phyloP scores from a whole-genome alignment of 2,113 vertebrate genomes.

The Canis aureus region DNA sequence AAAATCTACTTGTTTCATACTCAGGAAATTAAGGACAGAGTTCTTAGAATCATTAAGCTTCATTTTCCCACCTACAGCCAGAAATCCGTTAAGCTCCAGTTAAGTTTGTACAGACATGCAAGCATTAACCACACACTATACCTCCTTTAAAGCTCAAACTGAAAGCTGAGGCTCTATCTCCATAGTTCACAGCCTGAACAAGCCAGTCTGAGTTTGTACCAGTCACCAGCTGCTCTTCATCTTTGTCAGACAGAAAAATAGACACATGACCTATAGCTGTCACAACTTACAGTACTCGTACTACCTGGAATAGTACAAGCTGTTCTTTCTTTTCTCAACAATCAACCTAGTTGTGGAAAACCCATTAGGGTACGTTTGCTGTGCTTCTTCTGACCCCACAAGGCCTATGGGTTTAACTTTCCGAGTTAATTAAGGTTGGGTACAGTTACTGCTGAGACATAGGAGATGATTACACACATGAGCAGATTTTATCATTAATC shows the following conservation, averaged over 20 bases:
- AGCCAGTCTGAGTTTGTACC: conserved; percentile 51
- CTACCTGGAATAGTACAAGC: conserved; percentile 39
- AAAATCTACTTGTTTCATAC: not conserved
- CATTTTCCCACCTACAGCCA: conserved; percentile 10
- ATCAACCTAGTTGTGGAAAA: conserved; percentile 55
- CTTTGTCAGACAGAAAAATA: conserved; percentile 70
- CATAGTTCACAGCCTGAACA: not conserved
- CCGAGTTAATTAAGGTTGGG: conserved; percentile 15
- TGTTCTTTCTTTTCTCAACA: conserved; percentile 72
- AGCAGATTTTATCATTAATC: not conserved
- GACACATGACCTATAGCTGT: conserved; percentile 73
- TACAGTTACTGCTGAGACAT: not conserved
- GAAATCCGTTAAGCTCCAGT: not conserved
- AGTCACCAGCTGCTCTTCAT: conserved; percentile 55
- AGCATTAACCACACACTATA: not conserved
- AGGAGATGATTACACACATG: not conserved
- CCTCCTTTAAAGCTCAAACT: not conserved
- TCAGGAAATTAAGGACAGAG: not conserved
- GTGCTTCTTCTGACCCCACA: not conserved
- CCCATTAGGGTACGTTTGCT: conserved; percentile 52
- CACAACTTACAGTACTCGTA: not conserved
- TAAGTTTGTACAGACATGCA: not conserved
- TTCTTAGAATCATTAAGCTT: conserved; percentile 21
- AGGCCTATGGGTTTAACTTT: not conserved
- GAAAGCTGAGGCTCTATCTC: not conserved